Conservation (phyloP, 2,113 vertebrate genomes). For the Chlorocebus sabaeus region DNA sequence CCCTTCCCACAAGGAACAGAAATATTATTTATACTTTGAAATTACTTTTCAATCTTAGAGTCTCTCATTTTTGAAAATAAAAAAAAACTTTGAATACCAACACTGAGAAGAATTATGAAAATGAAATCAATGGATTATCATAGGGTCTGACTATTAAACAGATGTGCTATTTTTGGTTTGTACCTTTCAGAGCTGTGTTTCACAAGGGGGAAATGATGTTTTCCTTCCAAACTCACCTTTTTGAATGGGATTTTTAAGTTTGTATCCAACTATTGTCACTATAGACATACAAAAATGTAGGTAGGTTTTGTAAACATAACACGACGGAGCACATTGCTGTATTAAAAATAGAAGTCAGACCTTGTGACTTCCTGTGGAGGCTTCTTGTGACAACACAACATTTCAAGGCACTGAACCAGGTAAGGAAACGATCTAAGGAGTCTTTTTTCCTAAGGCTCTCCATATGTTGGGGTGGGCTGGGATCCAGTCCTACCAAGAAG, state of each 20-base stretch:
- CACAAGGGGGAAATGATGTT: not conserved
- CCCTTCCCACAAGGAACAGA: not conserved
- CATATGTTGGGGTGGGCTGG: constrained; percentile 70
- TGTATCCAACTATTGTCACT: not conserved
- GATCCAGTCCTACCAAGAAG: constrained; percentile 65
- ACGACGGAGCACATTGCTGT: not conserved
- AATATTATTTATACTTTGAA: not conserved
- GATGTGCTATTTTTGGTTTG: not conserved
- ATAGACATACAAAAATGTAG: not conserved
- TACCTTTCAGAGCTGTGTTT: not conserved
- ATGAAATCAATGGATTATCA: not conserved
- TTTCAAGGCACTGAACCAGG: constrained; percentile 22
- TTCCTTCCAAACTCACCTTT: not conserved
- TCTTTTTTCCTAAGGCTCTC: constrained; percentile 58
- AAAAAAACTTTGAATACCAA: not conserved
- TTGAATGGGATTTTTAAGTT: not conserved
- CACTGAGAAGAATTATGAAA: not conserved
- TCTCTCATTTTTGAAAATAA: not conserved
- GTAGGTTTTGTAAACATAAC: not conserved
- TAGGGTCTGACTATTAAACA: not conserved
- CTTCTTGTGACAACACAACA: constrained; percentile 20
- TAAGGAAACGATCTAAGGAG: constrained; percentile 14
- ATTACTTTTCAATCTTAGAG: not conserved
- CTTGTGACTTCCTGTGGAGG: not conserved
- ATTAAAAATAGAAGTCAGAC: constrained; percentile 31